Evolutionary conservation across 2,888 invertebrate genomes (phyloP).

Genomic region (Andrena marginata): DNA sequence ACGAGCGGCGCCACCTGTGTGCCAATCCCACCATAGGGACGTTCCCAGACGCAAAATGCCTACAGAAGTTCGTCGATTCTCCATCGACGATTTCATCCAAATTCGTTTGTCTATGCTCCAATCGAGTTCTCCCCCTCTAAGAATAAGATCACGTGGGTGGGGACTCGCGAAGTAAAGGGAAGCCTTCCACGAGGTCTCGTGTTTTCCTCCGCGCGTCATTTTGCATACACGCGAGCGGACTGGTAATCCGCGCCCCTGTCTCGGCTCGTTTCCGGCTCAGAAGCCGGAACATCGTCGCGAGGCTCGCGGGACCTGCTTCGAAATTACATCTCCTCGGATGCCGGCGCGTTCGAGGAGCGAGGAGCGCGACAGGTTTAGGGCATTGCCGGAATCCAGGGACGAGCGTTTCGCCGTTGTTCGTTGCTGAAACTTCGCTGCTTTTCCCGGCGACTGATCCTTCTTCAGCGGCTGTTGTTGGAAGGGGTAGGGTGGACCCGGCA

Average conservation of each 20-base stretch:
- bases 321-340: conserved; percentile 18
- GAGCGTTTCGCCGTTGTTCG: background rate
- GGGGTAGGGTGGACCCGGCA: too few relatives aligned
- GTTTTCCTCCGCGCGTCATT: conserved; percentile 18
- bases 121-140: too few relatives aligned
- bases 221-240: conserved; percentile 1
- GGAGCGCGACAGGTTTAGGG: conserved; percentile 13
- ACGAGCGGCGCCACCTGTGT: too few relatives aligned
- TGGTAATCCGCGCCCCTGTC: conserved; percentile 31
- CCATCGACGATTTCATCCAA: too few relatives aligned
- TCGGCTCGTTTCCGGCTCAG: conserved; percentile 6
- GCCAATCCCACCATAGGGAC: too few relatives aligned
- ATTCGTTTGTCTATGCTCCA: too few relatives aligned
- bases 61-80: too few relatives aligned
- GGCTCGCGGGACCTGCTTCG: conserved; percentile 26
- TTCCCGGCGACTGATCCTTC: background rate
- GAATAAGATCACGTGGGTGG: too few relatives aligned
- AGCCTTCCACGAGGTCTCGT: background rate
- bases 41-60: too few relatives aligned
- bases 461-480: too few relatives aligned
- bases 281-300: conserved; percentile 10
- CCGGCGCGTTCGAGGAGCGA: conserved; percentile 7
- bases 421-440: background rate
- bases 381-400: background rate
- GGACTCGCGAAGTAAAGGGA: too few relatives aligned